phyloP scores from a whole-genome alignment of 2,797 vertebrate genomes.

The Halcyon badia region DNA sequence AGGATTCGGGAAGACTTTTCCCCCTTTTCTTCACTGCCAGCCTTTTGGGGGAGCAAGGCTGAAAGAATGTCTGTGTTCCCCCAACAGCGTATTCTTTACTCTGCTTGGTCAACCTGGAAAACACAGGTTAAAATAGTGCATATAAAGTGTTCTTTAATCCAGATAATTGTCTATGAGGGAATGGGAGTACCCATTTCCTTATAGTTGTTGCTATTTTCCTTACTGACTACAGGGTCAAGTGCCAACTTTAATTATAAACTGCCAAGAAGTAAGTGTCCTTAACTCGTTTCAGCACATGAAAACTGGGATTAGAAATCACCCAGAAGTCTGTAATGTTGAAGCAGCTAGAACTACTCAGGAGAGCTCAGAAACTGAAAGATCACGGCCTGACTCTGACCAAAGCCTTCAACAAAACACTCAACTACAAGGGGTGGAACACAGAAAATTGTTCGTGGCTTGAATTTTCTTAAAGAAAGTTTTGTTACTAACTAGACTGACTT shows the following conservation, averaged over 20 bases:
- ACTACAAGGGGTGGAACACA: neutral
- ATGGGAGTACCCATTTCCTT: neutral
- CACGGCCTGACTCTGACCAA: neutral
- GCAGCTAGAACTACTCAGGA: neutral
- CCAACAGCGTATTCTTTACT: neutral
- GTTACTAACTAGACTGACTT: neutral
- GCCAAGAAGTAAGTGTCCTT: no score
- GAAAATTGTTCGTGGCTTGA: neutral
- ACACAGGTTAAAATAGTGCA: neutral
- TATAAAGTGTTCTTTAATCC: neutral
- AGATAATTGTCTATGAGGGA: neutral
- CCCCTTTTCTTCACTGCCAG: neutral
- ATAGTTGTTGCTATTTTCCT: neutral
- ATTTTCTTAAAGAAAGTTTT: conserved; percentile 4
- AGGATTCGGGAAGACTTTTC: conserved; percentile 34
- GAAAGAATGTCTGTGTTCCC: neutral
- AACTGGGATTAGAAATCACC: neutral
- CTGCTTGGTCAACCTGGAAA: neutral
- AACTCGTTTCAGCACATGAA: neutral
- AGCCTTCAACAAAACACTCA: neutral
- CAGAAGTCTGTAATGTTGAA: neutral
- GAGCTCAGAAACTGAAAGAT: neutral
- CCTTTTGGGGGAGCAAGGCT: neutral
- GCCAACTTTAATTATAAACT: neutral
- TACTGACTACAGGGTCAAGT: neutral